phyloP scores from a whole-genome alignment of 1,140 invertebrate species.

The Cataglyphis hispanica region DNA sequence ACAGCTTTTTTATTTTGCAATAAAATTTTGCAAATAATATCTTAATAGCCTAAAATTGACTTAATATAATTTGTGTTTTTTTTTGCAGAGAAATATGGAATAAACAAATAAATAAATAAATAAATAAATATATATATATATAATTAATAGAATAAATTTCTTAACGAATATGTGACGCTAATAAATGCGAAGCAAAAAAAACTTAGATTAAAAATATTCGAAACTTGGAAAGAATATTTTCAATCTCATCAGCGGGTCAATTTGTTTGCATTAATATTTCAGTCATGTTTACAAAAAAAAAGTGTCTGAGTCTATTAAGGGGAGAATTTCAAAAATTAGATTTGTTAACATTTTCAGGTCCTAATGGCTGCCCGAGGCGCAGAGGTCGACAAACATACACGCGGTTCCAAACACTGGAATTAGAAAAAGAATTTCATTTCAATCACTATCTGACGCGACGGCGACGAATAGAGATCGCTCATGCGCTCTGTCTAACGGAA shows the following conservation, averaged over 20 bases:
- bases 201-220: neutral
- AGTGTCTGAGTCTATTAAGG: neutral
- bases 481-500: conserved; percentile 97
- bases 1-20: neutral
- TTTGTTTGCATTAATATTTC: neutral
- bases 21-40: neutral
- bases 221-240: neutral
- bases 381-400: conserved; percentile 98
- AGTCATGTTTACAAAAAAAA: neutral
- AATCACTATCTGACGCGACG: conserved; percentile 98
- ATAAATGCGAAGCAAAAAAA: neutral
- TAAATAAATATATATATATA: conserved; percentile 16
- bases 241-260: neutral
- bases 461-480: conserved; percentile 98
- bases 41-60: neutral
- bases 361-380: conserved; percentile 97
- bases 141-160: neutral
- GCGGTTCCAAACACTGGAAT: conserved; percentile 96
- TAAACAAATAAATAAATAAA: conserved; percentile 19
- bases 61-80: neutral
- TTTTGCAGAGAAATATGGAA: conserved; percentile 48
- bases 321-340: conserved; percentile 46
- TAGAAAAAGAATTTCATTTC: conserved; percentile 99
- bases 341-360: conserved; percentile 90
- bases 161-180: neutral